A percentile compares a stretch with the other conserved stretches of the same genome.
Conservation (phyloP, 2,797 vertebrate species). For the Schizopygopsis malacanthus region DNA sequence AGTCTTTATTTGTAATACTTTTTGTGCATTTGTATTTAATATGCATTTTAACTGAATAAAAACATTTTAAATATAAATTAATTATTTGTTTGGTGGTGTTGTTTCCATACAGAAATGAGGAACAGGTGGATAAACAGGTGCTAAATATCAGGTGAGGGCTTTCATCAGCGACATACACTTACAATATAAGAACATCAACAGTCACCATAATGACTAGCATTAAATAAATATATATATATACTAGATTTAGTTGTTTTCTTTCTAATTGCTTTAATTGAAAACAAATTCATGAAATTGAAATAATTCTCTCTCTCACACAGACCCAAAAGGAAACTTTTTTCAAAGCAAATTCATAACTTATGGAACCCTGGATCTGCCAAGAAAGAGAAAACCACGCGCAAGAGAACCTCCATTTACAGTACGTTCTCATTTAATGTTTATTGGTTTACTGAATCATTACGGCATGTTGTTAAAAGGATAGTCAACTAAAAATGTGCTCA, state of each 20-base stretch:
- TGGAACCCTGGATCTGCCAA: constrained; percentile 70
- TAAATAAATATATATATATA: too few species aligned
- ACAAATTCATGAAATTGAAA: background rate
- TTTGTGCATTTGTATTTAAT: background rate
- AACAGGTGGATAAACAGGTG: background rate
- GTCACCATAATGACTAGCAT: background rate
- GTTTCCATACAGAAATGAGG: constrained; percentile 53
- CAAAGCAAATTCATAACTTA: constrained; percentile 39
- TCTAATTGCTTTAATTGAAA: background rate
- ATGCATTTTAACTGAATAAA: background rate
- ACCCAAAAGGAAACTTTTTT: constrained; percentile 70
- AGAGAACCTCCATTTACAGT: constrained; percentile 58
- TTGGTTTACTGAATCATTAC: background rate
- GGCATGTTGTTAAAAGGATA: background rate
- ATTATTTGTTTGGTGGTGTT: constrained; percentile 10
- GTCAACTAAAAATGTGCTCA: background rate
- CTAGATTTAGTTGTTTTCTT: background rate
- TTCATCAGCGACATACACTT: background rate
- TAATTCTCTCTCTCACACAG: constrained; percentile 59
- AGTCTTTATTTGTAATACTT: background rate
- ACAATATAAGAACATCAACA: background rate
- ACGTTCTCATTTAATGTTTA: background rate
- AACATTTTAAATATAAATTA: background rate
- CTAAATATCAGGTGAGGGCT: constrained; percentile 57
- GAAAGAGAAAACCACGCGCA: constrained; percentile 48